Evolutionary conservation across 2,888 invertebrate genomes (phyloP).

Genomic region (Ellobium chinense): DNA sequence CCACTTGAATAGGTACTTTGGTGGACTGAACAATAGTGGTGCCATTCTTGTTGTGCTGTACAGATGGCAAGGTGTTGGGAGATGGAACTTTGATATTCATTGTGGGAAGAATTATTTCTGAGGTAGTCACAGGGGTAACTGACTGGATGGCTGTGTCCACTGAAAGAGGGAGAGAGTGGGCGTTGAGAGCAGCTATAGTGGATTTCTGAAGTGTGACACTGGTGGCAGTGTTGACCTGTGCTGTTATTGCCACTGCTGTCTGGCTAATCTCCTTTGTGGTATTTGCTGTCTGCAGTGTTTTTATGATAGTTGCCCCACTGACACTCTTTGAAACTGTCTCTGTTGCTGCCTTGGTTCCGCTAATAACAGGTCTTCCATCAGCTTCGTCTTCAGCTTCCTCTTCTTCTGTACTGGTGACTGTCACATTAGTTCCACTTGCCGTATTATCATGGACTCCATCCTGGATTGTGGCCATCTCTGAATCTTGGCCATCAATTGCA

Average conservation of each 20-base stretch:
- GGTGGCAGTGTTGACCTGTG: not conserved
- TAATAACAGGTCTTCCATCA: not conserved
- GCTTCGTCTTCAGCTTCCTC: too few relatives aligned
- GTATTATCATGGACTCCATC: too few relatives aligned
- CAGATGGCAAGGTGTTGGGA: constrained; percentile 66
- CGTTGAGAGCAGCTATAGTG: not conserved
- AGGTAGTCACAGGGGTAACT: constrained; percentile 64
- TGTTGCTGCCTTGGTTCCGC: not conserved
- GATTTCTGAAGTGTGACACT: not conserved
- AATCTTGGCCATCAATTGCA: too few relatives aligned
- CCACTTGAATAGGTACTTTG: constrained; percentile 73
- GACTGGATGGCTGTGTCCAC: constrained; percentile 60
- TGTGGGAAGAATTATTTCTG: constrained; percentile 71
- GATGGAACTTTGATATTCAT: constrained; percentile 73
- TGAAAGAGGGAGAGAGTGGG: constrained; percentile 10
- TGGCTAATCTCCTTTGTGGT: not conserved
- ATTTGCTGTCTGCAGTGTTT: not conserved
- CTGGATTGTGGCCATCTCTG: not conserved
- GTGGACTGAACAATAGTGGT: constrained; percentile 72
- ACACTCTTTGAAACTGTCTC: not conserved
- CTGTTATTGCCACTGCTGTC: not conserved
- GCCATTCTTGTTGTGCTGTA: constrained; percentile 67
- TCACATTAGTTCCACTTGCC: not conserved
- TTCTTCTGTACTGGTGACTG: not conserved
- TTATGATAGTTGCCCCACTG: not conserved